phyloP scores from a whole-genome alignment of 23 tunicate species.

The Pegea sp. region DNA sequence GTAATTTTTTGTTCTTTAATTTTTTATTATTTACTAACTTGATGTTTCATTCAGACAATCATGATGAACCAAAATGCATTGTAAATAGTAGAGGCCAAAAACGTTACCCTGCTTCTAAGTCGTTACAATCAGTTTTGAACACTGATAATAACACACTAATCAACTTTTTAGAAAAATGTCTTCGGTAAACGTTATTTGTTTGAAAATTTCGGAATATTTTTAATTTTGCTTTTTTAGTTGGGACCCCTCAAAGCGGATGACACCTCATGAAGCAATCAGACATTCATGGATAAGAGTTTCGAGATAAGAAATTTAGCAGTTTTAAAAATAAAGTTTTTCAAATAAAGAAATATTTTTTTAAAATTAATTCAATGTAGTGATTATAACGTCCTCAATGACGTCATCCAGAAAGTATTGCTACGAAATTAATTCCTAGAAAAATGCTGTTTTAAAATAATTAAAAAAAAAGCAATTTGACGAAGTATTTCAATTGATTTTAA shows the following conservation, averaged over 20 bases:
- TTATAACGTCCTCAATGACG: no score
- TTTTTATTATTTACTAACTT: background rate
- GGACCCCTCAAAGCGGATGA: constrained; percentile 62
- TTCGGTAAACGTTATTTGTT: constrained; percentile 17
- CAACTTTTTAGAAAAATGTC: constrained; percentile 64
- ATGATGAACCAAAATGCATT: constrained; percentile 74
- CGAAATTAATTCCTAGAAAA: no score
- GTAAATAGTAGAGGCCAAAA: constrained; percentile 93
- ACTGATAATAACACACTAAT: constrained; percentile 66
- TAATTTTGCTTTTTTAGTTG: constrained; percentile 17
- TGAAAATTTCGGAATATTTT: background rate
- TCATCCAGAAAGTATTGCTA: no score
- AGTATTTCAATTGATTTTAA: no score
- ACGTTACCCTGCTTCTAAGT: constrained; percentile 80
- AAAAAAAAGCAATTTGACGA: no score
- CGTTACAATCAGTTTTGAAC: constrained; percentile 50
- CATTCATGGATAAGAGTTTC: constrained; percentile 98
- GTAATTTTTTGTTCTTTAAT: constrained; percentile 12
- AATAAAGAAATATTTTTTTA: no score
- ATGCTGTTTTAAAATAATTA: no score
- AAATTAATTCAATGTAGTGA: no score
- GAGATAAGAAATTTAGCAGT: no score
- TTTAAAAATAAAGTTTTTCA: no score
- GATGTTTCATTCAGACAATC: constrained; percentile 28
- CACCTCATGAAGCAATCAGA: constrained; percentile 78